A percentile compares a stretch with the other conserved stretches of the same genome.
These are phyloP conservation scores for Peromyscus maniculatus DNA, from an alignment of 2,113 vertebrate species.

Conservation along the genomic window DNA sequence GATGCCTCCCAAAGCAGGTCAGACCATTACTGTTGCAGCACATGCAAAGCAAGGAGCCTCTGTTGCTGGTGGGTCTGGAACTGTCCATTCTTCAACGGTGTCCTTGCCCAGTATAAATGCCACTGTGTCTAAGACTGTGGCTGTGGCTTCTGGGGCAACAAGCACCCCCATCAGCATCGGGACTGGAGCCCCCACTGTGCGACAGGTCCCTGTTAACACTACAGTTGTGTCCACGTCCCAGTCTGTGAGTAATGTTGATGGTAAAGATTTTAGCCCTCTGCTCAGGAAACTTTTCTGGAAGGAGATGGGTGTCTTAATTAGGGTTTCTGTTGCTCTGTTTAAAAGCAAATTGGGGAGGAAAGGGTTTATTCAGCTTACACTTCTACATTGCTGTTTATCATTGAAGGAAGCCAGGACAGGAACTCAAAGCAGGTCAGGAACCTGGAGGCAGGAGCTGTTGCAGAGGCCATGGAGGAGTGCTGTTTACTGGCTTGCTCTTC, in stretches of 20 bases:
- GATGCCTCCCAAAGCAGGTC: constrained; percentile 94
- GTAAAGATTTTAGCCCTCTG: background rate
- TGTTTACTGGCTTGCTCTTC: background rate
- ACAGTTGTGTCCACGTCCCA: constrained; percentile 93
- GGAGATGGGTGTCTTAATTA: background rate
- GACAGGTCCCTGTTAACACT: constrained; percentile 95
- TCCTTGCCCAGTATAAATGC: constrained; percentile 91
- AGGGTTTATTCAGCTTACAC: background rate
- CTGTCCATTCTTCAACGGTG: constrained; percentile 89
- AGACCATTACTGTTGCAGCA: constrained; percentile 93
- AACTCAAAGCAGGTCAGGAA: background rate
- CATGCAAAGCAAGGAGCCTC: constrained; percentile 90
- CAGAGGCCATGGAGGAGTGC: background rate
- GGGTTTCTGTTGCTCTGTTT: background rate
- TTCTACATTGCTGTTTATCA: background rate
- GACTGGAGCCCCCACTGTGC: constrained; percentile 91
- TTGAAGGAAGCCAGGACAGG: background rate
- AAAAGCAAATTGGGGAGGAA: background rate
- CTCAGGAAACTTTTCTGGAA: background rate
- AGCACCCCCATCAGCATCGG: constrained; percentile 91
- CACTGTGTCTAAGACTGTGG: constrained; percentile 91
- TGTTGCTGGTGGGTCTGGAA: constrained; percentile 84
- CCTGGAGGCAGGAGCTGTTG: background rate
- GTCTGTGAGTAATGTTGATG: constrained; percentile 89
- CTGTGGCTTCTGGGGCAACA: constrained; percentile 88